Evolutionary conservation across 2,113 vertebrate species (phyloP).

Genomic region (Mugil cephalus): DNA sequence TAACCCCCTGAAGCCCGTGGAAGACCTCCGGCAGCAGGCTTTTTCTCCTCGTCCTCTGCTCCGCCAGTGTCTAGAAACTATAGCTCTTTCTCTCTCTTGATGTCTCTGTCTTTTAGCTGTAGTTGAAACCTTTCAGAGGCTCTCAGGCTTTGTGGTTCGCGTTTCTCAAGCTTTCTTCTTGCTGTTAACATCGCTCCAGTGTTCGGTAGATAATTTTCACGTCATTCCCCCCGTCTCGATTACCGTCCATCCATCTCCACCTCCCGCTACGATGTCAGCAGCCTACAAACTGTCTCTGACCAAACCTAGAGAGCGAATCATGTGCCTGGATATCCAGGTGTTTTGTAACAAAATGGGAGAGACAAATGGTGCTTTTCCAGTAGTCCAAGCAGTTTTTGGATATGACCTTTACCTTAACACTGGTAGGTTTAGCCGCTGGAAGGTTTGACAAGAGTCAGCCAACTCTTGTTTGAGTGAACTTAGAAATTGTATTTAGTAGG

Average conservation of each 20-base stretch:
- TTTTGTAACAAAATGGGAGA: conserved; percentile 3
- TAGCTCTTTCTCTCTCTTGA: conserved; percentile 61
- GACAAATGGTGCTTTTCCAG: conserved; percentile 19
- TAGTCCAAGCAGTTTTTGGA: not conserved
- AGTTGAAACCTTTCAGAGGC: conserved; percentile 44
- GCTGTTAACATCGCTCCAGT: conserved; percentile 13
- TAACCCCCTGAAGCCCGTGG: conserved; percentile 14
- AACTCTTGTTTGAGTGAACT: conserved; percentile 18
- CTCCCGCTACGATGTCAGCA: conserved; percentile 40
- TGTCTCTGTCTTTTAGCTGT: conserved; percentile 69
- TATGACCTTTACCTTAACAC: not conserved
- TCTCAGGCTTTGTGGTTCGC: conserved; percentile 43
- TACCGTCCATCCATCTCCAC: conserved; percentile 2
- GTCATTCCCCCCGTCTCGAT: not conserved
- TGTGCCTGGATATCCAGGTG: conserved; percentile 18
- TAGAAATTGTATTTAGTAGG: not conserved
- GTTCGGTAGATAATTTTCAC: conserved; percentile 22
- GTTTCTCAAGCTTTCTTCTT: conserved; percentile 26
- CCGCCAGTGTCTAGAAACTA: conserved; percentile 49
- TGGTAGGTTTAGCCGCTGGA: conserved; percentile 9
- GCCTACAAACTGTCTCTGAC: conserved; percentile 23
- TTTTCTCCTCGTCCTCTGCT: conserved; percentile 27
- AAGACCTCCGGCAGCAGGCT: conserved; percentile 23
- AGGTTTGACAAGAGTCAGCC: conserved; percentile 4
- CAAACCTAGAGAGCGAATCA: conserved; percentile 18